phyloP scores from a whole-genome alignment of 1,140 invertebrate species.

The Patella vulgata region DNA sequence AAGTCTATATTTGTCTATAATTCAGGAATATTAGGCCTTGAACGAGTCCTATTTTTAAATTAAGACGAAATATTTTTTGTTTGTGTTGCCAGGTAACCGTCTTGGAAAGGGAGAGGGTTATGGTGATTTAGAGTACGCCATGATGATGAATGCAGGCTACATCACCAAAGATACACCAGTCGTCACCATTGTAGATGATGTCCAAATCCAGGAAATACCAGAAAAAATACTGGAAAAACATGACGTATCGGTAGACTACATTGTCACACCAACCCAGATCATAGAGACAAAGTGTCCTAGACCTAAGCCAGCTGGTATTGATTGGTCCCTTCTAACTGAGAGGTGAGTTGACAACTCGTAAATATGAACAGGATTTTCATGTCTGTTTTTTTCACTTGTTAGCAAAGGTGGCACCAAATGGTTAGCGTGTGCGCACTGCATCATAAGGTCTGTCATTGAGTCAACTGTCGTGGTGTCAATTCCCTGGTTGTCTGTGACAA shows the following conservation, averaged over 20 bases:
- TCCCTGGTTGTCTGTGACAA: too few relatives aligned
- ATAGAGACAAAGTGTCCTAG: conserved; percentile 65
- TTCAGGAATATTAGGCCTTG: too few relatives aligned
- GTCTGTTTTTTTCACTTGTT: too few relatives aligned
- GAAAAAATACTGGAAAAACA: conserved; percentile 76
- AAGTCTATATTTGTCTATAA: too few relatives aligned
- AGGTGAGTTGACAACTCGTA: conserved; percentile 29
- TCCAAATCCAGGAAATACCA: conserved; percentile 77
- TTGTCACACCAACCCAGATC: conserved; percentile 83
- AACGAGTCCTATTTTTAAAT: too few relatives aligned
- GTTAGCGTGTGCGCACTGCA: too few relatives aligned
- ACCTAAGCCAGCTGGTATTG: conserved; percentile 76
- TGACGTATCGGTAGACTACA: conserved; percentile 85
- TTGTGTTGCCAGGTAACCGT: conserved; percentile 69
- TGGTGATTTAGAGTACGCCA: conserved; percentile 83
- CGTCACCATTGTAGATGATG: conserved; percentile 85
- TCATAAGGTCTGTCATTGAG: too few relatives aligned
- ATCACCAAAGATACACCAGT: conserved; percentile 78
- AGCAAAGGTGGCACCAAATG: too few relatives aligned
- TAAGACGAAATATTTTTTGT: too few relatives aligned
- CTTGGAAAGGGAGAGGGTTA: conserved; percentile 89
- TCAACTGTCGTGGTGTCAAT: too few relatives aligned
- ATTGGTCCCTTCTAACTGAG: conserved; percentile 76
- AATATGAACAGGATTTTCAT: too few relatives aligned
- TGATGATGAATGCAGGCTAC: conserved; percentile 80